phyloP scores from a whole-genome alignment of 2,113 vertebrate genomes.

The Corynorhinus townsendii region DNA sequence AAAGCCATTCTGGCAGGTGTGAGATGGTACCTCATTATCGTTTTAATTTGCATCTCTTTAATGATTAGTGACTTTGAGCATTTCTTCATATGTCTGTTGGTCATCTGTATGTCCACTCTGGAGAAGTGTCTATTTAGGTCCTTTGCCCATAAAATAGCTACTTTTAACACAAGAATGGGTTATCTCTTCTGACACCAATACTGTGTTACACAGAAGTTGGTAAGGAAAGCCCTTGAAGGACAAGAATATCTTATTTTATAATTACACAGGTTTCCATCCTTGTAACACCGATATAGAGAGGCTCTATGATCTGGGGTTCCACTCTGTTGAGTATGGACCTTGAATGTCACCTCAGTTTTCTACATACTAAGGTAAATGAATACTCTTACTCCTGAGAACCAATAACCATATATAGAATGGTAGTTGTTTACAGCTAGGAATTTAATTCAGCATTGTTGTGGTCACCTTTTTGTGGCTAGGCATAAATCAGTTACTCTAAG shows the following conservation, averaged over 20 bases:
- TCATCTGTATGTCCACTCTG: no score
- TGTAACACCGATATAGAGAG: slow-evolving; percentile 12
- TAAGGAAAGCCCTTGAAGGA: not conserved
- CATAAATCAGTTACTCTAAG: not conserved
- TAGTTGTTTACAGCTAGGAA: not conserved
- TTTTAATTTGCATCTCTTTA: no score
- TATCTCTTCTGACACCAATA: not conserved
- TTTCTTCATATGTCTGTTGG: no score
- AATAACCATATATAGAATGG: not conserved
- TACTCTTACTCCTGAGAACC: not conserved
- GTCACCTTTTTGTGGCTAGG: not conserved
- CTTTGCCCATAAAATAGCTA: not conserved
- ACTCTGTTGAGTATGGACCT: not conserved
- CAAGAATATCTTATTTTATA: slow-evolving; percentile 37
- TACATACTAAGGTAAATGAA: not conserved
- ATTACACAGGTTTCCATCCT: not conserved
- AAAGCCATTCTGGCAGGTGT: no score
- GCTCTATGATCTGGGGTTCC: slow-evolving; percentile 15
- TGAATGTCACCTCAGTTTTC: not conserved
- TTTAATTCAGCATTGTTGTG: not conserved
- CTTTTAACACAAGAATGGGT: not conserved
- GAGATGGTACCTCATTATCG: no score
- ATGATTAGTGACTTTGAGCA: no score
- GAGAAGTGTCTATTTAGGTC: no score
- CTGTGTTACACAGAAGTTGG: not conserved